phyloP scores from a whole-genome alignment of 2,113 vertebrate genomes.

The Paramisgurnus dabryanus region DNA sequence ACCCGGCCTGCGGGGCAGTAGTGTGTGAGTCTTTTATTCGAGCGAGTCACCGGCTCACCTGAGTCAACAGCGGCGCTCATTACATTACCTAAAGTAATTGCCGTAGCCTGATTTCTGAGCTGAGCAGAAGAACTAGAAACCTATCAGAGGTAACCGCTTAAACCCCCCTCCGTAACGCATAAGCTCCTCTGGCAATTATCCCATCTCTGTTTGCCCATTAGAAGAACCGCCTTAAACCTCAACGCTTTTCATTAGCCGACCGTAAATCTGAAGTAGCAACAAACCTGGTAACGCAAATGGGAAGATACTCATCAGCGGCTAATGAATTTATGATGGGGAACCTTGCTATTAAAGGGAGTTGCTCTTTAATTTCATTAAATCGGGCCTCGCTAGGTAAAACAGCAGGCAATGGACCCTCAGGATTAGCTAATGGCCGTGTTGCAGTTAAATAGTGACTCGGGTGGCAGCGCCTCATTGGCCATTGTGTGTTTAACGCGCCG shows the following conservation, averaged over 20 bases:
- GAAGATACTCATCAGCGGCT: slow-evolving; percentile 36
- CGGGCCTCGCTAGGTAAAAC: slow-evolving; percentile 41
- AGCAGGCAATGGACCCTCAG: slow-evolving; percentile 45
- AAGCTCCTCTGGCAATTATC: slow-evolving; percentile 12
- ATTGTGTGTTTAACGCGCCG: slow-evolving; percentile 70
- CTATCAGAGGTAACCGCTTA: neutral
- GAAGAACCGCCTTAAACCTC: slow-evolving; percentile 21
- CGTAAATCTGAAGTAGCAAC: slow-evolving; percentile 18
- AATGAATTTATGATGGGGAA: slow-evolving; percentile 43
- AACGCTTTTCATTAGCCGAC: slow-evolving; percentile 25
- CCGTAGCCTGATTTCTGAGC: slow-evolving; percentile 27
- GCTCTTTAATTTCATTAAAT: slow-evolving; percentile 49
- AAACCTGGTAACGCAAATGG: neutral
- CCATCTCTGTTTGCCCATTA: slow-evolving; percentile 34
- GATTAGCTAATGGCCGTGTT: slow-evolving; percentile 70
- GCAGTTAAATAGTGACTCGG: slow-evolving; percentile 63
- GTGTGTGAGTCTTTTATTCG: slow-evolving; percentile 47
- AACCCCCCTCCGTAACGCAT: neutral
- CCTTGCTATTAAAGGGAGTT: slow-evolving; percentile 40
- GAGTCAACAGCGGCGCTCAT: slow-evolving; percentile 52
- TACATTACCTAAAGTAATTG: slow-evolving; percentile 54
- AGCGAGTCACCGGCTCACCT: slow-evolving; percentile 50
- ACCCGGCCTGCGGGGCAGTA: slow-evolving; percentile 43
- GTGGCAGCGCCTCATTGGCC: slow-evolving; percentile 66
- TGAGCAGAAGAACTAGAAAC: neutral